Conservation (phyloP, 2,888 invertebrate species). For the Erpobdella octoculata region DNA sequence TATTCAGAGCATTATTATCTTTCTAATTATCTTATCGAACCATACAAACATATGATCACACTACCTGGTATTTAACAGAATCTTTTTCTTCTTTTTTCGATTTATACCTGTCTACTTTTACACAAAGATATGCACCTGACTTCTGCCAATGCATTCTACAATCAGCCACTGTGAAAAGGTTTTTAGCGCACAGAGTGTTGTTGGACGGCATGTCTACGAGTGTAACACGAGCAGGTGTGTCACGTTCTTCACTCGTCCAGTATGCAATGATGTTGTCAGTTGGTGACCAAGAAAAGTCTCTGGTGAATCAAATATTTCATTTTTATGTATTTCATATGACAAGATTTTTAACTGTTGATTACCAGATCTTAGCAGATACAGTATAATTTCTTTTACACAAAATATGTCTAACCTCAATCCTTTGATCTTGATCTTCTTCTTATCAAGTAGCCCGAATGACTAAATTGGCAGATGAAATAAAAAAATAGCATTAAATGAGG, state of each 20-base stretch:
- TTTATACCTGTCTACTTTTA: conserved; percentile 83
- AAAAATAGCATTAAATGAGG: neutral
- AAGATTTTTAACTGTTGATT: too few species aligned
- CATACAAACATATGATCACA: neutral
- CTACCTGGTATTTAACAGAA: conserved; percentile 29
- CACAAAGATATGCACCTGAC: conserved; percentile 90
- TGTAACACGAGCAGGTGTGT: conserved; percentile 88
- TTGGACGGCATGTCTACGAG: conserved; percentile 76
- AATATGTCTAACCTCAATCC: conserved; percentile 51
- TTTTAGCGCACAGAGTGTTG: conserved; percentile 68
- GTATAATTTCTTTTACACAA: too few species aligned
- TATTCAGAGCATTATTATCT: neutral
- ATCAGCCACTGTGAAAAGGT: conserved; percentile 92
- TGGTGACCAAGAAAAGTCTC: conserved; percentile 96
- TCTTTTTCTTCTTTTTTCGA: conserved; percentile 81
- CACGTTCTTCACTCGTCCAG: conserved; percentile 89
- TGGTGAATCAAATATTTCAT: conserved; percentile 46
- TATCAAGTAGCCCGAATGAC: conserved; percentile 84
- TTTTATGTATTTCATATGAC: too few species aligned
- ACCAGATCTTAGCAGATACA: too few species aligned
- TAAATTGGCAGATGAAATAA: conserved; percentile 45
- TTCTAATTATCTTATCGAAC: neutral
- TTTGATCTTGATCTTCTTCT: conserved; percentile 75
- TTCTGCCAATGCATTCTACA: conserved; percentile 99
- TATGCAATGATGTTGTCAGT: conserved; percentile 90